Evolutionary conservation across 2,113 vertebrate species (phyloP), one percentile per base, ranked within the genome.

Genomic region (Syngnathoides biaculeatus): DNA sequence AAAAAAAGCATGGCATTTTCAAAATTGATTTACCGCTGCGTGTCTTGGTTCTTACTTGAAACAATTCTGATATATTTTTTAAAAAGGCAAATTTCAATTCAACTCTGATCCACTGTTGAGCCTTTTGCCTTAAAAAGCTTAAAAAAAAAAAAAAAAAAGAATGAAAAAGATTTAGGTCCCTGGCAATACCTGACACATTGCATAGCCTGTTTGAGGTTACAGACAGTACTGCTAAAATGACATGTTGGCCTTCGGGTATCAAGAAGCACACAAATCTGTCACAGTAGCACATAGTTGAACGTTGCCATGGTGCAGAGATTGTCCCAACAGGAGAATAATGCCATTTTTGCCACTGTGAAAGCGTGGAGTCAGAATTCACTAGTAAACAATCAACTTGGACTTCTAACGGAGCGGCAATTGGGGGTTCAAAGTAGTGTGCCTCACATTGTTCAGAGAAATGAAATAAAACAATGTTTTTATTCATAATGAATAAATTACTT

Each of bases 311-410:
- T 86, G 85, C 82, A 85, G 87, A 89, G 87, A 88, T 90, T 86
- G 89, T 78, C 69, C 11, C 58, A 77, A 82, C 69, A 77, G 85
- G 79, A 81, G 87, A 81, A 88, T 88, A 72, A 82, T 62, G 87
- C 88, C 88, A 88, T 89, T 88, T 89, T 88, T 83, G 84, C 88
- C 87, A 89, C 87, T 85, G 88, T 89, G 87, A 89, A 87, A 77
- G 80, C 86, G 84, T 77, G 45, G 79, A 83, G 87, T 81, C 58
- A 79, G 74, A 88, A 83, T 86, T 86, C 79, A 86, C 80, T 81
- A 10, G 67, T 60, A 82, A 88, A 86, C 85, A 87, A 88, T 90
- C 86, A 87, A 38, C 64, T 66, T 68, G 68, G 79, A 86, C 81
- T 80, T 74, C 71, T 77, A 65, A 65, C 63, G 61, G 70, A 65